Evolutionary conservation across 2,888 invertebrate species (phyloP), one percentile per base, ranked within the genome.

Genomic region (Diabrotica balteata): DNA sequence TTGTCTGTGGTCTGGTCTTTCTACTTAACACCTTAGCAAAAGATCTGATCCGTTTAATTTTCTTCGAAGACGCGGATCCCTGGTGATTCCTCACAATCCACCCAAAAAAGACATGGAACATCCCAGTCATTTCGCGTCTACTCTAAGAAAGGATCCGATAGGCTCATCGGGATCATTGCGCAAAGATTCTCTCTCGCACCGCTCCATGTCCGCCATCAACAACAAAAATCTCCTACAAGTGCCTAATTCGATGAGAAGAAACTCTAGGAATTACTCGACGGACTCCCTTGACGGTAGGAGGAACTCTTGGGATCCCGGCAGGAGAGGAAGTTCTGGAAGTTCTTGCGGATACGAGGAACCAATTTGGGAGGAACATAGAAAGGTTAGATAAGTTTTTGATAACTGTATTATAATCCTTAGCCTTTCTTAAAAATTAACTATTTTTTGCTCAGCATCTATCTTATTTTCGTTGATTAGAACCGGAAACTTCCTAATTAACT

Each of bases 241-340:
- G 59, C 87, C 87, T 49, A 85, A 86, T 7, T 84, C 85, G 43
- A 86, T 88, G 75, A 87, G 90, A 77, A 83, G 86, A 57, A 86
- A 85, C 58, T 83, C 85, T 52, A 82, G 87, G 67, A 84, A 87
- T 68, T 87, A 87, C 64, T 92, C 92, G 0, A 89, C 90, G 49
- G 92, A 93, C 81, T 92, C 92, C 1, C 81, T 93, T 82, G 92
- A 92, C 78, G 80, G 84, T 58, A 88, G 90, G 84, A 87, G 91
- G 72, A 88, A 88, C 76, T 89, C 89, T 58, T 92, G 91, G 91
- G 92, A 92, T 76, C 86, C 88, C 2, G 88, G 88, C 63, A 86
- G 90, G 71, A 85, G 90, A 69, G 88, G 89, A 10, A 88, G 88
- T 75, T 88, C 89, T n/a, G 86, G 89, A 17, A 88, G 90, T 52